phyloP scores from a whole-genome alignment of 1,140 invertebrate genomes.

The Drosophila rhopaloa region DNA sequence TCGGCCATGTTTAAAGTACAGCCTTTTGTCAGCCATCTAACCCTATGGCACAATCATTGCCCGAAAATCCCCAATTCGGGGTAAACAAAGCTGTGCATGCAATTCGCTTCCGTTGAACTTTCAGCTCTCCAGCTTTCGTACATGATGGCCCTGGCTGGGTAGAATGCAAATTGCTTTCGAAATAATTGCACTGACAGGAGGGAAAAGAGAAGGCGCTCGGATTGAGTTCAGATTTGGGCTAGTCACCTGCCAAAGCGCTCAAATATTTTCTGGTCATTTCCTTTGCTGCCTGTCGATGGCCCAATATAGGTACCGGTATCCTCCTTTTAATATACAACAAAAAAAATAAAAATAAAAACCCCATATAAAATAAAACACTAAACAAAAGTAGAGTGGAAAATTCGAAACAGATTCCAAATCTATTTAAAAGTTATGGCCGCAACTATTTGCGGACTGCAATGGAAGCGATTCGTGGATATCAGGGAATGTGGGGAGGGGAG shows the following conservation, averaged over 20 bases:
- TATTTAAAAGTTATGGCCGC: constrained; percentile 63
- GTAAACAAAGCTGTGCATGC: constrained; percentile 24
- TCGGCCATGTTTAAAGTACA: background rate
- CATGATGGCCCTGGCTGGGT: background rate
- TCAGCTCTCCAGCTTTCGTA: background rate
- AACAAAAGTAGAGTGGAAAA: constrained; percentile 30
- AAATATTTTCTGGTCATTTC: constrained; percentile 37
- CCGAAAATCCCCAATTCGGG: constrained; percentile 23
- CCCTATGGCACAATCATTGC: constrained; percentile 15
- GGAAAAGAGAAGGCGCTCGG: background rate
- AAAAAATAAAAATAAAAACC: background rate
- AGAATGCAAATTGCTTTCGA: constrained; percentile 48
- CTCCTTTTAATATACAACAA: background rate
- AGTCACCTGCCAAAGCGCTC: constrained; percentile 33
- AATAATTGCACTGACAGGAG: constrained; percentile 38
- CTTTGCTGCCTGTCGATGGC: background rate
- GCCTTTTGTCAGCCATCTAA: constrained; percentile 14
- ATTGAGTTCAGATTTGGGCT: constrained; percentile 11
- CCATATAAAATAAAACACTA: constrained; percentile 22
- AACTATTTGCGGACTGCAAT: constrained; percentile 43
- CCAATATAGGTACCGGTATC: background rate
- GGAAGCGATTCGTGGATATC: background rate
- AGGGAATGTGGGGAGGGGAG: background rate
- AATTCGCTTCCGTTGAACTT: constrained; percentile 29
- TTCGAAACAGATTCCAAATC: constrained; percentile 62